These are phyloP conservation scores for Martes martes DNA, from an alignment of 2,113 vertebrate genomes.

Conservation along the genomic window DNA sequence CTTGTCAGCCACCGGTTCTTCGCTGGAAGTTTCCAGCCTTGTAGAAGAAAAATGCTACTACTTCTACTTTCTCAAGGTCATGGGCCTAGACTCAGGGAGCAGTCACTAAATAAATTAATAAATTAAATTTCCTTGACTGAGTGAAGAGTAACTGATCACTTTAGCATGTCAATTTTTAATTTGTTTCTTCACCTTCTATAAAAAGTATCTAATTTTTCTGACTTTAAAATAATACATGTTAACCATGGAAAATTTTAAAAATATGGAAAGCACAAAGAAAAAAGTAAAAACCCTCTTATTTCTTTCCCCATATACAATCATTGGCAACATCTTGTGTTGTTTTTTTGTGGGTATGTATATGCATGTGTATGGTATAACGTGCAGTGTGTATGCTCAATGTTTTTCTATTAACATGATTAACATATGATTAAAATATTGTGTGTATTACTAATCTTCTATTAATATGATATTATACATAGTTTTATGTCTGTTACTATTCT, in stretches of 20 bases:
- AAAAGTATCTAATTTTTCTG: not conserved
- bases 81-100: not conserved
- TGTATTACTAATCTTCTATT: not conserved
- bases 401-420: not conserved
- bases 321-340: not conserved
- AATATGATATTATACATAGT: not conserved
- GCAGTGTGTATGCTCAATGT: not conserved
- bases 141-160: not conserved
- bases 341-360: not conserved
- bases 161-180: not conserved
- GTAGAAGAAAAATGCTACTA: not conserved
- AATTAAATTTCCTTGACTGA: not conserved
- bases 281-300: not conserved
- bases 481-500: not conserved
- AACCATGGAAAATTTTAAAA: not conserved
- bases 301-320: not conserved
- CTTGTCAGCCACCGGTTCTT: not conserved
- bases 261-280: not conserved
- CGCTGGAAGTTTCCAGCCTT: not conserved
- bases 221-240: not conserved
- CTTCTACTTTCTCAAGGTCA: not conserved
- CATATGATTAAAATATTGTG: not conserved
- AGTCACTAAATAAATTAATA: not conserved
- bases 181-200: not conserved
- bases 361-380: not conserved